Evolutionary conservation across 2,113 vertebrate genomes (phyloP).

Genomic region (Mystacornis crossleyi): DNA sequence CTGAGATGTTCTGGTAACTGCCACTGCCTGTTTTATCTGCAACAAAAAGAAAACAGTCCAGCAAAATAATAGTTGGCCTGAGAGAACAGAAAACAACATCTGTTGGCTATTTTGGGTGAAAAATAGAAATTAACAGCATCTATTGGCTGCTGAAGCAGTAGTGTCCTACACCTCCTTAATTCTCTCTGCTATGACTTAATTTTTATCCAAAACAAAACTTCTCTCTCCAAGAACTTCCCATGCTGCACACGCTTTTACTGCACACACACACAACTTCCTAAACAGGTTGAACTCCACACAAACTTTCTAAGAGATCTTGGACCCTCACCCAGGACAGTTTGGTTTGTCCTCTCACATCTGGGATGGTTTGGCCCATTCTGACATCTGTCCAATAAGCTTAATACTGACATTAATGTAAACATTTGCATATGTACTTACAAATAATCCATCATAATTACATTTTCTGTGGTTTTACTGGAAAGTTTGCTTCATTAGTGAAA

Average conservation of each 20-base stretch:
- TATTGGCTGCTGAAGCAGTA: neutral
- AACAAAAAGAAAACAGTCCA: neutral
- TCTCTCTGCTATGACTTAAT: neutral
- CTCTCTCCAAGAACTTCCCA: neutral
- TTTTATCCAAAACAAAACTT: neutral
- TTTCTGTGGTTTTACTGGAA: neutral
- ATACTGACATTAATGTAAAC: neutral
- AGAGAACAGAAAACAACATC: neutral
- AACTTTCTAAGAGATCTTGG: neutral
- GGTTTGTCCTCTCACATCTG: neutral
- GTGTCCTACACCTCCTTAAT: neutral
- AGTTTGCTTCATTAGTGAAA: neutral
- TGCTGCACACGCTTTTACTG: neutral
- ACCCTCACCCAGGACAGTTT: fast-evolving
- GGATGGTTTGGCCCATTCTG: neutral
- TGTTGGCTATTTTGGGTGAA: neutral
- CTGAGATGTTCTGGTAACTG: neutral
- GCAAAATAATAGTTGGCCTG: neutral
- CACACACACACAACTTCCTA: neutral
- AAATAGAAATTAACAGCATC: neutral
- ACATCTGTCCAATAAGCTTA: neutral
- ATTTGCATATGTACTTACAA: neutral
- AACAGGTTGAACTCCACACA: neutral
- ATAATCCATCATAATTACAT: neutral
- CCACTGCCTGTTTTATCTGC: neutral